Evolutionary conservation across 2,797 vertebrate species (phyloP).

Genomic region (Pitangus sulphuratus): DNA sequence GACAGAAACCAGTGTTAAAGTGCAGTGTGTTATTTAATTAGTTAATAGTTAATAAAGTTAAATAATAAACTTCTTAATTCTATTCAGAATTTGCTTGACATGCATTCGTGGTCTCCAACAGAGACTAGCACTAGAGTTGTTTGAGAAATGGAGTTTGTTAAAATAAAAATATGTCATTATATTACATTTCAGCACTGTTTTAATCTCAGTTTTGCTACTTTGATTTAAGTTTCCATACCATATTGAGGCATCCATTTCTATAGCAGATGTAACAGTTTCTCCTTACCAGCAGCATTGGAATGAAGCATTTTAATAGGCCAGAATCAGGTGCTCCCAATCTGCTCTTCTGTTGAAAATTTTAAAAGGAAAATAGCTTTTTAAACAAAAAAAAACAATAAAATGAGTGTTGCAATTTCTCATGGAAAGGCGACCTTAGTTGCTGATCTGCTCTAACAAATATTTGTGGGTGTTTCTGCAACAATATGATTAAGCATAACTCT

Average conservation of each 20-base stretch:
- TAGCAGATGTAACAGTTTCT: background rate
- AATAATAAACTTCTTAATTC: background rate
- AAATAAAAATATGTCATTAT: background rate
- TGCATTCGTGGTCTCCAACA: background rate
- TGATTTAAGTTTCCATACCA: background rate
- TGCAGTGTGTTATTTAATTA: background rate
- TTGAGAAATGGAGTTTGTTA: background rate
- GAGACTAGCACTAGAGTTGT: background rate
- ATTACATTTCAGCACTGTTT: background rate
- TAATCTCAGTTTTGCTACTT: background rate
- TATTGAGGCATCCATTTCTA: background rate
- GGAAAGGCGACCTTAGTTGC: background rate
- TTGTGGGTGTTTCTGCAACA: background rate
- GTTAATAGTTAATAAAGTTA: background rate
- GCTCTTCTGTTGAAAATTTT: background rate
- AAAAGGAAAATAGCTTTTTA: background rate
- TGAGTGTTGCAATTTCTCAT: background rate
- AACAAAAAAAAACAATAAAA: background rate
- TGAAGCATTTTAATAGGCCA: background rate
- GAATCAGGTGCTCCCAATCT: background rate
- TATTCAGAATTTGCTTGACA: background rate
- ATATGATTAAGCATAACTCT: background rate
- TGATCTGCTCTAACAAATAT: background rate
- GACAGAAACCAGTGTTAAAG: background rate
- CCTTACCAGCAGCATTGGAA: background rate